Conservation (phyloP, 2,797 vertebrate genomes). For the Gobio occitaniae region DNA sequence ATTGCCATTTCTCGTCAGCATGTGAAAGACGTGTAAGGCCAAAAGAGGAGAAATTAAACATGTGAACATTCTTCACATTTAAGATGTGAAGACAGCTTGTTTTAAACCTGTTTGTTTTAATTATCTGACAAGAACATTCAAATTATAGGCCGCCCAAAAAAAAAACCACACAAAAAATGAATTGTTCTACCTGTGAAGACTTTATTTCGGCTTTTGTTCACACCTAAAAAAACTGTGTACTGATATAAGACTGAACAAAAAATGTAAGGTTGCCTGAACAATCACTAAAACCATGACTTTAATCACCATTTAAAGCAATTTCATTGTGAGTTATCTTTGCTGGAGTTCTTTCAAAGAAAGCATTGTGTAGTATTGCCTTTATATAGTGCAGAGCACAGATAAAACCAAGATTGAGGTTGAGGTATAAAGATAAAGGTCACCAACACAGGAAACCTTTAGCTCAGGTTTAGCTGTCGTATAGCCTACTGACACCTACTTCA, state of each 20-base stretch:
- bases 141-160: not conserved
- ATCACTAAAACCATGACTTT: not conserved
- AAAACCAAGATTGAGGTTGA: slow-evolving; percentile 8
- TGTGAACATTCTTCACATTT: not conserved
- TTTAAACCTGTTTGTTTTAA: not conserved
- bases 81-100: not conserved
- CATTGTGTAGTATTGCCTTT: not conserved
- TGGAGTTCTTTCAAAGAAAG: slow-evolving; percentile 4
- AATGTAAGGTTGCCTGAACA: not conserved
- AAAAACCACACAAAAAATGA: not conserved
- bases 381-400: not conserved
- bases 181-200: not conserved
- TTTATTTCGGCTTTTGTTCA: not conserved
- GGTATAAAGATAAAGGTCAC: slow-evolving; percentile 1
- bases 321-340: slow-evolving; percentile 13
- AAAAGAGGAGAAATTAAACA: not conserved
- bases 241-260: not conserved
- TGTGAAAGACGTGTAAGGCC: not conserved
- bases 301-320: not conserved
- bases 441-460: slow-evolving; percentile 12
- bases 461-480: not conserved
- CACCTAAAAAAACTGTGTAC: not conserved
- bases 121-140: not conserved
- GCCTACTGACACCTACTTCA: slow-evolving; percentile 10
- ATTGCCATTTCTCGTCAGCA: not conserved